Base-by-base conservation (phyloP, 2,888 invertebrate species). In the Limenitis camilla region DNA sequence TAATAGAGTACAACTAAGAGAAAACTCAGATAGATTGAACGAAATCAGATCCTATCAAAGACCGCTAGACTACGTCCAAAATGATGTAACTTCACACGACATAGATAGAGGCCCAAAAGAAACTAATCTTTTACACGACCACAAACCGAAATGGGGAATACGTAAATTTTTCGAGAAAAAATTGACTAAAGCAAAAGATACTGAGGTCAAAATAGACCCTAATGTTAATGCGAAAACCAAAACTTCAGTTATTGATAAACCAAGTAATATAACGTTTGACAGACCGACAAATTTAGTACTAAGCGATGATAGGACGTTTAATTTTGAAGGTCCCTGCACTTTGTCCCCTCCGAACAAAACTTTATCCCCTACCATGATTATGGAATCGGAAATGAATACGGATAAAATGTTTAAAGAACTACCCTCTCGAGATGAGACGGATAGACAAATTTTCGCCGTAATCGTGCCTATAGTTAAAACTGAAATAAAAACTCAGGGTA, bases 51-150 rank as follows among this genome's bases (percentile, higher is more conserved):
- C 85, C 0, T 84, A 82, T 51, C 86, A 79, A 45, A 66, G 84
- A 53, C 85, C 85, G 0, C 41, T 87, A 5, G 92, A 94, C 0
- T 94, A 92, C 64, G 89, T 94, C 0, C 93, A 91, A 62, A 94
- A 94, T 67, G 92, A 93, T 47, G 93, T 94, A 28, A 91, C 89
- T 51, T 65, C 74, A 11, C 63, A 76, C 38, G 75, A 79, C 8
- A 62, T 68, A 0, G 76, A 78, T 39, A 64, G 80, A 59, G 73
- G 75, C 54, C 81, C 78, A 43, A 78, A 89, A 73, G 71, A 87
- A 64, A 80, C 88, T 1, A 76, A 90, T 66, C 47, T 83, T 41
- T 69, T 83, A 10, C 73, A 88, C 61, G 74, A 83, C 43, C 76
- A 75, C 58, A 83, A 82, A 59, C 75, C 81, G 0, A 82, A 77